Base-by-base conservation (phyloP, 1,140 invertebrate species). In the Colletes latitarsis region DNA sequence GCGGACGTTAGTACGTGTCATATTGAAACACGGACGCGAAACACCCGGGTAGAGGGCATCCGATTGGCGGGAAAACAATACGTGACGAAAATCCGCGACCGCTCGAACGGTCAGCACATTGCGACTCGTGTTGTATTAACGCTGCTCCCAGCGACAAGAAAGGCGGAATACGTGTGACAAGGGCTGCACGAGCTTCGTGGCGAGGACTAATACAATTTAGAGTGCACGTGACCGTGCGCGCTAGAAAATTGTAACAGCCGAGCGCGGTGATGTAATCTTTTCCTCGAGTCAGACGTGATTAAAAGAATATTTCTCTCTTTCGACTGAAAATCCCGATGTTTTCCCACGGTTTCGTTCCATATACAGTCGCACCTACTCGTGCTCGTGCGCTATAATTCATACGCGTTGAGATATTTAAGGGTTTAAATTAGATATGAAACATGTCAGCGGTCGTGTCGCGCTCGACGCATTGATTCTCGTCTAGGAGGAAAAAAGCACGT, bases 11-110 rank as follows among this genome's bases (percentile, higher is more conserved):
- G 43, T 74, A 74, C 71, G 71, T 74, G 71, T 74, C 58, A 49
- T 21, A 63, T 74, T 74, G 58, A 57, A 57, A 57, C 53, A 30
- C 2, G 9, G 14, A 12, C 55, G 30, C 17, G 10, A 21, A 19
- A 14, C 39, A 21, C 10, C 15, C 17, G 10, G 4, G 9, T 21
- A 17, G 43, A 49, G 49, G 21, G 71, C 43, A n/a, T 17, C 43
- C 71, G 58, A 64, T 74, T 63, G 71, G 71, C 43, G 71, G 46
- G 63, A 74, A 74, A 74, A 74, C 71, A 74, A 63, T 74, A 74
- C 71, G 71, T 74, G 71, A 74, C 58, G 71, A 21, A 63, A 74
- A 74, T 74, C 46, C 43, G 21, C 21, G 21, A 10, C 10, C 9
- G 5, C 10, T 15, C 12, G 58, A 8, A 63, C 21, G 74, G 64